Evolutionary conservation across 2,113 vertebrate genomes (phyloP).

Genomic region (Ptyas mucosa): DNA sequence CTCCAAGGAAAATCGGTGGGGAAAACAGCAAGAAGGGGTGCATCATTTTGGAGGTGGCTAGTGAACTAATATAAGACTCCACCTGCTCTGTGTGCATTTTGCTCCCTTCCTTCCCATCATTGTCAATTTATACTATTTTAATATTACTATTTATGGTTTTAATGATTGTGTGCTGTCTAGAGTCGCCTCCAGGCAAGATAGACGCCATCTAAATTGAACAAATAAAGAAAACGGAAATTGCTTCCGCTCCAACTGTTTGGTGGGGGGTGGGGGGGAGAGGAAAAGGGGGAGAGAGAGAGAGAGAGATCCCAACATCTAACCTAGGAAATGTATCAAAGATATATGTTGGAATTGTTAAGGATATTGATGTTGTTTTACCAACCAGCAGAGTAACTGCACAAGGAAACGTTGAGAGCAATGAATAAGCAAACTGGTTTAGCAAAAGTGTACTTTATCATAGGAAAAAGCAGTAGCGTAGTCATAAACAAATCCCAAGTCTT

Average conservation of each 20-base stretch:
- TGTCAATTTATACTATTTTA: not conserved
- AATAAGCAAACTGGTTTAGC: too few species aligned
- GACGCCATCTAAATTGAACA: not conserved
- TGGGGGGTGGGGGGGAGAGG: too few species aligned
- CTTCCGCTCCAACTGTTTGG: not conserved
- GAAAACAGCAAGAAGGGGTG: not conserved
- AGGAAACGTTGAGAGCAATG: too few species aligned
- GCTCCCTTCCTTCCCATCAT: not conserved
- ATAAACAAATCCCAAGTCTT: too few species aligned
- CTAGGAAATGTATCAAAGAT: not conserved
- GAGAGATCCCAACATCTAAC: not conserved
- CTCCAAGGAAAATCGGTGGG: not conserved
- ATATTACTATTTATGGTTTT: not conserved
- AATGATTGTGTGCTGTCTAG: not conserved
- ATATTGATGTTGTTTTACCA: too few species aligned
- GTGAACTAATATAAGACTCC: not conserved
- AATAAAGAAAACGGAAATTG: not conserved
- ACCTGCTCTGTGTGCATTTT: not conserved
- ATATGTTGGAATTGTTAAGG: not conserved
- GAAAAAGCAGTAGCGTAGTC: too few species aligned
- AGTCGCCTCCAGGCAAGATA: not conserved
- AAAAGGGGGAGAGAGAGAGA: too few species aligned
- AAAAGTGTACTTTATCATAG: too few species aligned
- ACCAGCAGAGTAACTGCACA: too few species aligned
- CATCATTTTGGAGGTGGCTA: not conserved